These are phyloP conservation scores for Campylorhamphus procurvoides DNA, from an alignment of 2,113 vertebrate species.

Conservation along the genomic window DNA sequence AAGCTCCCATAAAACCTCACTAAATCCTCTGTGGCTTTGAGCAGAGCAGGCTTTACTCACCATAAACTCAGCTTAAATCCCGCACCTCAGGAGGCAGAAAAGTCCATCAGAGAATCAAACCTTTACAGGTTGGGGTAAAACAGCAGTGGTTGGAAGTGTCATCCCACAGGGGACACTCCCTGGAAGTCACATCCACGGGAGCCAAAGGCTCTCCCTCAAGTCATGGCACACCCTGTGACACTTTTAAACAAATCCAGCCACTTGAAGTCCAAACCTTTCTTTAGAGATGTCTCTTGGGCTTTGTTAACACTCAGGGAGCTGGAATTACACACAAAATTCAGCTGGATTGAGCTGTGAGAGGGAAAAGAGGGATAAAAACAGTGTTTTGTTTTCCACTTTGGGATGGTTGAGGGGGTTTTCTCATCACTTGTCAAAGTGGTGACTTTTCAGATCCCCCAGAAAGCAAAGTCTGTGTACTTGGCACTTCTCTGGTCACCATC, in stretches of 20 bases:
- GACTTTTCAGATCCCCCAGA: neutral
- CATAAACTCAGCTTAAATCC: neutral
- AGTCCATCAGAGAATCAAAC: fast-evolving
- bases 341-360: neutral
- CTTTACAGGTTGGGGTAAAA: neutral
- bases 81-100: neutral
- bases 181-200: fast-evolving
- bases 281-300: neutral
- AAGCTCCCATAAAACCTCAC: neutral
- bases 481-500: neutral
- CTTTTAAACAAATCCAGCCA: neutral
- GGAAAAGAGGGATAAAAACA: neutral
- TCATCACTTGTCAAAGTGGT: neutral
- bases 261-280: neutral
- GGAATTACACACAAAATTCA: neutral
- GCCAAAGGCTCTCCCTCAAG: neutral
- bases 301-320: neutral
- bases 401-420: neutral
- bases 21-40: neutral
- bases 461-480: neutral
- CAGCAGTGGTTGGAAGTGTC: neutral
- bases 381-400: neutral
- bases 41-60: neutral
- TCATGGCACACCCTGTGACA: neutral
- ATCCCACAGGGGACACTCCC: neutral